These are phyloP conservation scores for Diorhabda sublineata DNA, from an alignment of 1,140 invertebrate species.

Conservation along the genomic window DNA sequence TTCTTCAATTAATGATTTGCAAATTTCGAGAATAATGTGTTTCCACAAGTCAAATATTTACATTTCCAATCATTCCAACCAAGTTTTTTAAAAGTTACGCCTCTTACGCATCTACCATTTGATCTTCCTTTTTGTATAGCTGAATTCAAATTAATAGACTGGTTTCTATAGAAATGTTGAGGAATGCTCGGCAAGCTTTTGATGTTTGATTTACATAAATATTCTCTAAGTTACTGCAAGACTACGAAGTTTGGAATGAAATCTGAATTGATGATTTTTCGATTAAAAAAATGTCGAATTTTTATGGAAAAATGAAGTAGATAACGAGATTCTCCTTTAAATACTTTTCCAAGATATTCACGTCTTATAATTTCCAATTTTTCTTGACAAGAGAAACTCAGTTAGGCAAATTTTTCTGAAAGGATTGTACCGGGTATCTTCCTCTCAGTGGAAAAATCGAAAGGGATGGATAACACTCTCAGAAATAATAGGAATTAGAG, in stretches of 20 bases:
- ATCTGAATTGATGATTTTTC: slow-evolving; percentile 3
- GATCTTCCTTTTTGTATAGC: not conserved
- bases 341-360: not conserved
- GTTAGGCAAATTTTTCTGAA: not conserved
- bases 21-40: too few relatives aligned
- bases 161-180: slow-evolving; percentile 10
- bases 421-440: too few relatives aligned
- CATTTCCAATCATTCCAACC: too few relatives aligned
- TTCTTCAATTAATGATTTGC: too few relatives aligned
- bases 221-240: not conserved
- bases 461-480: too few relatives aligned
- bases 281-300: not conserved
- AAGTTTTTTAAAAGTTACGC: too few relatives aligned
- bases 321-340: not conserved
- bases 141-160: slow-evolving; percentile 13
- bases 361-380: not conserved
- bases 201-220: slow-evolving; percentile 17
- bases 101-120: too few relatives aligned
- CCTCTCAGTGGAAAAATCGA: too few relatives aligned
- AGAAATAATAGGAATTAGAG: too few relatives aligned
- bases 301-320: slow-evolving; percentile 3
- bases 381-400: not conserved
- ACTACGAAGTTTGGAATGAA: not conserved
- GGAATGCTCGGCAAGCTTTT: slow-evolving; percentile 8
- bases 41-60: too few relatives aligned